Percentiles rank a stretch among this genome's conserved stretches.
Conservation (phyloP, 2,888 invertebrate genomes). For the Caradrina kadenii region DNA sequence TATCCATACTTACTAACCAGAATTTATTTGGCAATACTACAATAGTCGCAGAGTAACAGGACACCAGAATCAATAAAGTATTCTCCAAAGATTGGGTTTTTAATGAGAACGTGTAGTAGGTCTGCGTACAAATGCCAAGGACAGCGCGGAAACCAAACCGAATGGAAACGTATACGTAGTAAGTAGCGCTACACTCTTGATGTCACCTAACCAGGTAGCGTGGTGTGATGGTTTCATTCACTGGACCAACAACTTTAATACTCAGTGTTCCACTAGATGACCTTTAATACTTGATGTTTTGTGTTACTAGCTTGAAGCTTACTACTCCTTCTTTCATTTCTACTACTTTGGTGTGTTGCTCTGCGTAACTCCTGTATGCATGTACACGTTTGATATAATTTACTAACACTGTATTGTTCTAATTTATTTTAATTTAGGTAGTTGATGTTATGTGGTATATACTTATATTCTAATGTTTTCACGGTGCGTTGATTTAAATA, state of each 20-base stretch:
- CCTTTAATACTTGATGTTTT: conserved; percentile 66
- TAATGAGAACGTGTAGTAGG: conserved; percentile 76
- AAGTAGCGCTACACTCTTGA: conserved; percentile 81
- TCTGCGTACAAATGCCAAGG: conserved; percentile 78
- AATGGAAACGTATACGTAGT: conserved; percentile 76
- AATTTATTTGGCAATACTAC: conserved; percentile 84
- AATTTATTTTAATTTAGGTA: conserved; percentile 52
- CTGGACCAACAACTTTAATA: conserved; percentile 66
- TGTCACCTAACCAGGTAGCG: conserved; percentile 85
- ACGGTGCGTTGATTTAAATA: conserved; percentile 46
- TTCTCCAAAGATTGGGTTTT: conserved; percentile 87
- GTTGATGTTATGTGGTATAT: conserved; percentile 41
- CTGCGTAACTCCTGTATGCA: conserved; percentile 79
- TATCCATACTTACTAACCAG: conserved; percentile 83
- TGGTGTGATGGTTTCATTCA: conserved; percentile 86
- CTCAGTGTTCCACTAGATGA: conserved; percentile 60
- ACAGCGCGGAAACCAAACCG: conserved; percentile 71
- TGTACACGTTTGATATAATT: conserved; percentile 69
- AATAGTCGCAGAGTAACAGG: conserved; percentile 84
- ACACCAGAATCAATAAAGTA: conserved; percentile 78
- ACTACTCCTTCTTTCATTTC: conserved; percentile 72
- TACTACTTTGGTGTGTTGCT: conserved; percentile 84
- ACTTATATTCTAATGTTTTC: conserved; percentile 41
- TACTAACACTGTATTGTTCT: conserved; percentile 70
- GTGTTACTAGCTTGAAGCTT: conserved; percentile 79